Evolutionary conservation across 1,140 invertebrate species (phyloP).

Genomic region (Ceratina australensis): DNA sequence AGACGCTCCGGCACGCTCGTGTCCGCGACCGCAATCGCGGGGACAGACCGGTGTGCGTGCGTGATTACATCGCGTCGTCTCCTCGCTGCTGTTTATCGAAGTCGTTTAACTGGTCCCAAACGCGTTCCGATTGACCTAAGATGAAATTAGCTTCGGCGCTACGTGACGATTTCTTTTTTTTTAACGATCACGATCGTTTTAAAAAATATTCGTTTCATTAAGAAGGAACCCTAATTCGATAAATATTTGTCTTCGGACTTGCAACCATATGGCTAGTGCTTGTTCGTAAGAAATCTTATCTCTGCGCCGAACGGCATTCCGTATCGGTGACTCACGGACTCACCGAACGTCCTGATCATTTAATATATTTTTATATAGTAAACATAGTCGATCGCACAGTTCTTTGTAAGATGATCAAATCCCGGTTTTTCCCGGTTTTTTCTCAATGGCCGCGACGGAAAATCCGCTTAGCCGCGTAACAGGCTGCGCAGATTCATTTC

Average conservation of each 20-base stretch:
- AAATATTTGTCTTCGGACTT: too few species aligned
- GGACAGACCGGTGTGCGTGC: conserved; percentile 13
- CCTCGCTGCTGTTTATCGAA: conserved; percentile 18
- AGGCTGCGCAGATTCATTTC: conserved; percentile 8
- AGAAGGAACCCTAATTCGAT: too few species aligned
- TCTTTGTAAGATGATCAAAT: not conserved
- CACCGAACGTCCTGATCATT: too few species aligned
- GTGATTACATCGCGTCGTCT: conserved; percentile 33
- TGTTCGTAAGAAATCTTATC: too few species aligned
- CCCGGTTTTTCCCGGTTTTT: not conserved
- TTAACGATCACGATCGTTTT: too few species aligned
- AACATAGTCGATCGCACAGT: not conserved
- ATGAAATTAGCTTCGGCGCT: conserved; percentile 1
- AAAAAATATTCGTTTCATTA: too few species aligned
- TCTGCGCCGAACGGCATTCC: too few species aligned
- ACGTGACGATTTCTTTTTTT: too few species aligned
- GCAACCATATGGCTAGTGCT: too few species aligned
- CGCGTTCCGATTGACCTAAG: not conserved
- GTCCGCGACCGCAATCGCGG: conserved; percentile 44
- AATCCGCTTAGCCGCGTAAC: conserved; percentile 7
- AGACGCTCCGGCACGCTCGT: conserved; percentile 31
- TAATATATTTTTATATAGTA: too few species aligned
- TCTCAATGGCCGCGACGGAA: conserved; percentile 1
- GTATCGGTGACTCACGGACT: too few species aligned
- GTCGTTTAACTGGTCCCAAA: conserved; percentile 9